These are phyloP conservation scores for Drosophila formosana DNA, from an alignment of 2,888 invertebrate genomes.

Conservation along the genomic window DNA sequence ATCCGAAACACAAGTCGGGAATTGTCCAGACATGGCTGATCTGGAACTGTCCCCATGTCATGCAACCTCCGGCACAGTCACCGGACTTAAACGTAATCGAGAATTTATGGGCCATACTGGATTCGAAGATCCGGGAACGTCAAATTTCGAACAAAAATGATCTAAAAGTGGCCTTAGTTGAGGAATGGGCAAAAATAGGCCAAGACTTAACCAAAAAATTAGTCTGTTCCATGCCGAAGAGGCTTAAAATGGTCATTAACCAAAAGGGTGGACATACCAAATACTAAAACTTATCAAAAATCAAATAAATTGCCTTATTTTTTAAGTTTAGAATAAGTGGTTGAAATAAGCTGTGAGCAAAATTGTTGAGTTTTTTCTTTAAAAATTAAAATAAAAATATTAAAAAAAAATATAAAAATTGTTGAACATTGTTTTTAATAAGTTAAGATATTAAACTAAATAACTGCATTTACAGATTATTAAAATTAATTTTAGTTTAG, in stretches of 20 bases:
- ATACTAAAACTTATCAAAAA: background rate
- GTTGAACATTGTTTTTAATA: too few species aligned
- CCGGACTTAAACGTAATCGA: too few species aligned
- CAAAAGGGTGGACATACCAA: background rate
- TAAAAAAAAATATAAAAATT: too few species aligned
- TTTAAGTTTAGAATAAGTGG: background rate
- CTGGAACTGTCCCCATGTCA: slow-evolving; percentile 1
- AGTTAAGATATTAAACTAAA: too few species aligned
- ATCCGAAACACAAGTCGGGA: background rate
- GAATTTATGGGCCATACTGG: background rate
- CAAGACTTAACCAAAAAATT: background rate
- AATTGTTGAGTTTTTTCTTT: background rate
- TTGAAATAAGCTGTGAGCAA: background rate
- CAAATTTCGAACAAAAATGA: background rate
- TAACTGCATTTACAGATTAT: too few species aligned
- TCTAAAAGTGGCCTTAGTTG: background rate
- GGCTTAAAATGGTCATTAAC: background rate
- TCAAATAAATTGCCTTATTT: too few species aligned
- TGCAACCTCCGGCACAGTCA: background rate
- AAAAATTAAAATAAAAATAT: too few species aligned
- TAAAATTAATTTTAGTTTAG: background rate
- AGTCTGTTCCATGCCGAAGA: background rate
- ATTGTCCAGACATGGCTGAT: background rate
- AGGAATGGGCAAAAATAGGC: background rate
- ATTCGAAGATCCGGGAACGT: background rate